A percentile compares a stretch with the other conserved stretches of the same genome.
phyloP scores from a whole-genome alignment of 1,140 invertebrate genomes.

The Ganaspis sp. region DNA sequence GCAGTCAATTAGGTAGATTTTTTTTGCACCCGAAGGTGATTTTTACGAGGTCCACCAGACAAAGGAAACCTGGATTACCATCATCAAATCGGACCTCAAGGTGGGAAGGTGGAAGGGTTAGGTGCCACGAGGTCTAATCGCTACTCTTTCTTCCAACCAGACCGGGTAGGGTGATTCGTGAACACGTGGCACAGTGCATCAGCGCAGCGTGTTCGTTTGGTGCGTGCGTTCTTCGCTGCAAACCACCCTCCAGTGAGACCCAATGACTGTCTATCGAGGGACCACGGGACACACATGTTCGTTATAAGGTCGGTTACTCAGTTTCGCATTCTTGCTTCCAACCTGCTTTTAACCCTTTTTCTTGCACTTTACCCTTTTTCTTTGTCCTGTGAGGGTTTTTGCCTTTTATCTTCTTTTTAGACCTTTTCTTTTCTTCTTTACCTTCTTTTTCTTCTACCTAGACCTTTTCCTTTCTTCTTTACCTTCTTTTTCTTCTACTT shows the following conservation, averaged over 20 bases:
- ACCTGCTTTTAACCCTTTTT: not conserved
- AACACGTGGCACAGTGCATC: constrained; percentile 28
- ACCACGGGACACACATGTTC: constrained; percentile 74
- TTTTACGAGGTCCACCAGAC: not conserved
- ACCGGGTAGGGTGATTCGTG: constrained; percentile 3
- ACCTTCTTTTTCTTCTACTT: too few species aligned
- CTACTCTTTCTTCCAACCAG: not conserved
- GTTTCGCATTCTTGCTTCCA: not conserved
- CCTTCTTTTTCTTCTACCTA: too few species aligned
- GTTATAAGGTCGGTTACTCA: constrained; percentile 71
- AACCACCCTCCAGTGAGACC: constrained; percentile 65
- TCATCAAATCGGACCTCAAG: not conserved
- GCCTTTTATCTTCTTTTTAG: too few species aligned
- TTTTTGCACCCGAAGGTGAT: not conserved
- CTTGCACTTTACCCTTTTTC: too few species aligned
- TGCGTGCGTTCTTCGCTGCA: constrained; percentile 27
- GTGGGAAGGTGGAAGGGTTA: constrained; percentile 14
- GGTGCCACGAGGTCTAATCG: constrained; percentile 25
- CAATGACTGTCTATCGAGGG: constrained; percentile 74
- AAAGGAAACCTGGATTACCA: not conserved
- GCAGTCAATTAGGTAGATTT: not conserved
- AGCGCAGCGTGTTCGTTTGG: constrained; percentile 21
- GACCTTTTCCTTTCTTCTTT: too few species aligned
- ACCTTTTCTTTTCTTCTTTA: too few species aligned
- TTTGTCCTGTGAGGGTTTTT: too few species aligned